Base-by-base conservation (phyloP, 2,113 vertebrate species). In the Rhombomys opimus region DNA sequence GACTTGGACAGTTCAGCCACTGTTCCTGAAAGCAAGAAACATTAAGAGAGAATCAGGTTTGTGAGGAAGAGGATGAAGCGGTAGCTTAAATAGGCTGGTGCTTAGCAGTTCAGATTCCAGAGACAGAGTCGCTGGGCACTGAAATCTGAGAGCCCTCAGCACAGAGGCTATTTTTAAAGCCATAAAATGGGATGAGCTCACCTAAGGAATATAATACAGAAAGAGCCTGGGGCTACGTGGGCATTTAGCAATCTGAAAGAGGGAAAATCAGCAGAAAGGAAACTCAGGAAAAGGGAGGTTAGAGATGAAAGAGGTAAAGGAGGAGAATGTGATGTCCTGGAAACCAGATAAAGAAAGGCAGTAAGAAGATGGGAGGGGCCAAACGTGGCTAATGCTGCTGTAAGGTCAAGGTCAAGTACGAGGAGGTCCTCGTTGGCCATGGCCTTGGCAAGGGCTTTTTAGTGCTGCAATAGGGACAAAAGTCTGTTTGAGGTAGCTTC, bases 321-420 rank as follows among this genome's bases (percentile, higher is more conserved):
- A 78, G n/a, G 65, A 59, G 77, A 93, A 67, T 50, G 5, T 20
- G 15, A 50, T 92, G 20, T 86, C 96, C 90, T 88, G 95, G 93
- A 95, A 95, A 87, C 87, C 84, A 72, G 94, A 87, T 87, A n/a
- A 90, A 91, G 93, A 94, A 93, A 89, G 57, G n/a, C 90, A 92
- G 46, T 87, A 78, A 95, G 76, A 90, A 96, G 50, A 38, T 89
- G 57, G 86, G 96, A 85, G 78, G 54, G 32, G 80, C 88, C 78
- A 38, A 57, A 85, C 75, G 11, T 54, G 50, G 46, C 93, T 70
- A 54, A 91, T 76, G 77, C 27, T 78, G 52, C 86, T 65, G 5
- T 57, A 50, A 94, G 63, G 82, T 94, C 2, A 2, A 91, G 63
- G 85, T 89, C 32, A 1, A 63, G 50, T 50, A 57, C 35, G 20